Base-by-base conservation (phyloP, 2,797 vertebrate genomes). In the Clarias platycephalus region DNA sequence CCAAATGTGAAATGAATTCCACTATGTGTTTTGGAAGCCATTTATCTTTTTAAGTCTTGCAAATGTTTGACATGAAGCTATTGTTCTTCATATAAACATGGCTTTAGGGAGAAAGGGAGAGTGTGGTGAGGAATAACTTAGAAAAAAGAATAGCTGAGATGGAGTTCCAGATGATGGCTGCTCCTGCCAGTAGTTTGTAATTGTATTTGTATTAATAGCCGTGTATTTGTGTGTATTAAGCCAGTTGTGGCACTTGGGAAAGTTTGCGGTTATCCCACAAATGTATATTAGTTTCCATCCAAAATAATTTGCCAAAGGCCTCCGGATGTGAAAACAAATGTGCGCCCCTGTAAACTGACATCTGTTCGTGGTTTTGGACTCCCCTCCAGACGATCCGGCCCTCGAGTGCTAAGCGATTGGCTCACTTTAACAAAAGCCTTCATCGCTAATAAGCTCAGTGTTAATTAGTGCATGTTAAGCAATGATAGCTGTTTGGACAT, bases 291-390 rank as follows among this genome's bases (percentile, higher is more conserved):
- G 80, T 86, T 88, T 89, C 87, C 85, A 44, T 86, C 72, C 87
- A 80, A 84, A 88, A 89, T 80, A 58, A 89, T 86, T 86, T 80
- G 80, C 87, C 80, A 74, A 83, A 85, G 76, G 87, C 82, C 71
- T 87, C 82, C 67, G 81, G 87, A 87, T 86, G 71, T 81, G 72
- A 89, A 89, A 89, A 84, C 88, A 87, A 89, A 85, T 77, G 80
- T 84, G 84, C 34, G 84, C 79, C 62, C 84, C 78, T 84, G 85
- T 89, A 85, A 88, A 88, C 85, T 81, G 82, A 88, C 88, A 89
- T 89, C 88, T 89, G 88, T 84, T 89, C 67, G 84, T 81, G 84
- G 87, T 88, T 88, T 87, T 78, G 70, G 82, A 85, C 80, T 87
- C 75, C 62, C 83, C 75, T 84, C 64, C 64, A 81, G 71, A 68